Evolutionary conservation across 2,888 invertebrate species (phyloP), one percentile per base, ranked within the genome.

Genomic region (Apodemia mormo): DNA sequence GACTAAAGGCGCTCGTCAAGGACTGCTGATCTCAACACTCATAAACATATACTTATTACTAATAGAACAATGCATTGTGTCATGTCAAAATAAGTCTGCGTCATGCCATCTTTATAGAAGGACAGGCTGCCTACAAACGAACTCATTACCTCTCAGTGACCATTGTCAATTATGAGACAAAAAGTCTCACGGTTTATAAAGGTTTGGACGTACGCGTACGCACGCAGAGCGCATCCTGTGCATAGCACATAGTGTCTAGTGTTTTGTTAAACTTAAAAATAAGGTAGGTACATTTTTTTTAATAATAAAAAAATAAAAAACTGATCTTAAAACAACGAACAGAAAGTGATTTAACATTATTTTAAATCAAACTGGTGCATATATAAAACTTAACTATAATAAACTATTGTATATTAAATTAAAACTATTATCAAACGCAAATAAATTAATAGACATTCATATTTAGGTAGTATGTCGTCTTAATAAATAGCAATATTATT

Each of bases 171-270:
- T 87, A 86, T 80, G 86, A 87, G 85, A 89, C 90, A 90, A 92
- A 91, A 92, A 90, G 85, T 92, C 92, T 87, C 92, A 92, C 92
- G 90, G 90, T 86, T 89, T 93, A 92, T 91, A 93, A 92, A 91
- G 88, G 89, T 86, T 81, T 81, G 85, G 76, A 79, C 82, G 85
- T 82, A 84, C 82, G 84, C 83, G 82, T 79, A 82, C 82, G 79
- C 82, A 84, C 88, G 81, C 91, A 92, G 89, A 91, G 88, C 87
- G 87, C 90, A 90, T 90, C 92, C 87, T 85, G 81, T 81, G 81
- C 80, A 78, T 80, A 81, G 78, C 80, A 80, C 77, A 82, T 77
- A 78, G 89, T 85, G 87, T 76, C 73, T 54, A 75, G 85, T 85
- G 85, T 76, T 80, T 80, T 81, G 82, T 80, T 37, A 65, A 65